Percentiles rank a stretch among this genome's conserved stretches.
Conservation (phyloP, 2,888 invertebrate species). For the Callyntrura sp. region DNA sequence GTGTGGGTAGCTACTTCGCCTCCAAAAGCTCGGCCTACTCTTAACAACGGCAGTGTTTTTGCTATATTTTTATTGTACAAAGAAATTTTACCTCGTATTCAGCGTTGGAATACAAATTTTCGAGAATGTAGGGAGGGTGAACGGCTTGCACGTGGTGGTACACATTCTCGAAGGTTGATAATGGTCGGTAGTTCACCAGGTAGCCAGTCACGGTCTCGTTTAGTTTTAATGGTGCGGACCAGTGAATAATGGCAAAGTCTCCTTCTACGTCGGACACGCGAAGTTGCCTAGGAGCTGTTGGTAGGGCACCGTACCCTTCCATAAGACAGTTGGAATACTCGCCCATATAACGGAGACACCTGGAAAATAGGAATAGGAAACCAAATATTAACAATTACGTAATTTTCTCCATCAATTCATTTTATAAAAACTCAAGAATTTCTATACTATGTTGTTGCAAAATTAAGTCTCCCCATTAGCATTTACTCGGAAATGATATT, state of each 20-base stretch:
- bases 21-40: not conserved
- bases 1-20: not conserved
- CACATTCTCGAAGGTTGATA: slow-evolving; percentile 86
- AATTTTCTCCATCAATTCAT: not conserved
- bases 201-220: slow-evolving; percentile 90
- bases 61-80: not conserved
- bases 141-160: slow-evolving; percentile 85
- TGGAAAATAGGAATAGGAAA: slow-evolving; percentile 84
- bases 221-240: slow-evolving; percentile 90
- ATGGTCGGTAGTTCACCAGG: slow-evolving; percentile 88
- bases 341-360: slow-evolving; percentile 93
- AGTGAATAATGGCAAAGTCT: slow-evolving; percentile 92
- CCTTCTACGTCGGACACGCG: slow-evolving; percentile 90
- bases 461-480: too few species aligned
- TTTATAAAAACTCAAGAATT: too few species aligned
- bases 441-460: too few species aligned
- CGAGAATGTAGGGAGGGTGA: slow-evolving; percentile 91
- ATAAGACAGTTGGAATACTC: slow-evolving; percentile 93
- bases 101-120: slow-evolving; percentile 90
- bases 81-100: slow-evolving; percentile 89
- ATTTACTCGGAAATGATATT: too few species aligned
- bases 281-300: slow-evolving; percentile 90
- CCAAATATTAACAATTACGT: too few species aligned
- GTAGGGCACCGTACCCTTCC: slow-evolving; percentile 93
- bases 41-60: not conserved